A percentile compares a stretch with the other conserved stretches of the same genome.
phyloP scores from a whole-genome alignment of 53 echinoderm and acorn worm genomes.

The Paelopatides confundens region DNA sequence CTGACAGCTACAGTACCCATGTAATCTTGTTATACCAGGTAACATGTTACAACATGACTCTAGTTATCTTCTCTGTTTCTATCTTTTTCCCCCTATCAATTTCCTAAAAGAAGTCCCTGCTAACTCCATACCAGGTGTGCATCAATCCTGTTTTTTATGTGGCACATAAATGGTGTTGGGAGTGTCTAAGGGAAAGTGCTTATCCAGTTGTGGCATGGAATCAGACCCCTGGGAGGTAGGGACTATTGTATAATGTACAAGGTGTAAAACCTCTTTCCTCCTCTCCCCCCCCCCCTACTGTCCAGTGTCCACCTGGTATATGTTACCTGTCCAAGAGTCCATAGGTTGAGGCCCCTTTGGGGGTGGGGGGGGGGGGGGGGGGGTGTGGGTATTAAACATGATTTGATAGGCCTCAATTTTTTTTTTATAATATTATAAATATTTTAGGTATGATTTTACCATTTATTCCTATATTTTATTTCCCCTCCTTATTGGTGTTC shows the following conservation, averaged over 20 bases:
- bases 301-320: conserved; percentile 12
- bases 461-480: too few species aligned
- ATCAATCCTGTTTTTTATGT: conserved; percentile 32
- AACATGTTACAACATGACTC: too few species aligned
- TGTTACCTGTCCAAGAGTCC: conserved; percentile 8
- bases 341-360: too few species aligned
- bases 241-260: neutral
- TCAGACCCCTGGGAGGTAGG: neutral
- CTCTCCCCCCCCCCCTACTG: neutral
- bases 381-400: too few species aligned
- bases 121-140: neutral
- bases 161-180: neutral
- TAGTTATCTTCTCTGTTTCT: neutral
- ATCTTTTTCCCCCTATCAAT: neutral
- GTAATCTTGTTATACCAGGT: too few species aligned
- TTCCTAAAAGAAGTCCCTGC: neutral
- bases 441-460: too few species aligned
- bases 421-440: too few species aligned
- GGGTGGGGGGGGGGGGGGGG: too few species aligned
- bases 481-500: too few species aligned
- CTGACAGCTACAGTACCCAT: too few species aligned
- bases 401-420: too few species aligned
- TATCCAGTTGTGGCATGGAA: neutral
- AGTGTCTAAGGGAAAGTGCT: neutral
- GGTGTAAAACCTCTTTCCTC: too few species aligned